Evolutionary conservation across 2,888 invertebrate species (phyloP), one percentile per base, ranked within the genome.

Genomic region (Trachelus stipa): DNA sequence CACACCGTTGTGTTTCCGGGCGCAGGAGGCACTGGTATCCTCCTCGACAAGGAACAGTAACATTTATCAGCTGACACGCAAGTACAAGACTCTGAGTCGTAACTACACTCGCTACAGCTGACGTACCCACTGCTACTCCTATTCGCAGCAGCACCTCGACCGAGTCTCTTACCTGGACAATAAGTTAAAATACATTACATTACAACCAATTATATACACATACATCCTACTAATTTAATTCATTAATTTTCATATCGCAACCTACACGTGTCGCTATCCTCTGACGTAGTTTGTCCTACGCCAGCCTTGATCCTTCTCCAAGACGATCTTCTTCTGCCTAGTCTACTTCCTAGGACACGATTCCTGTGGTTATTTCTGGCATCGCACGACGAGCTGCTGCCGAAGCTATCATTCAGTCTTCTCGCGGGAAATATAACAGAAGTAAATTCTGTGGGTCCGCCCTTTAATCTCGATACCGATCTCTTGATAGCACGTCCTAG

Each of bases 91-190:
- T 97, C 97, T 3, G 96, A 97, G 87, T 97, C 97, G 88, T 95
- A 95, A 83, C 95, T 95, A 88, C 97, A 97, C 91, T 97, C 97
- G 71, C 97, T 97, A 90, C 97, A 97, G 3, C 97, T 96, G 1
- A 97, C 96, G 88, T 97, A 97, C 12, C 94, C 94, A 81, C 93
- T 93, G 77, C 93, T 93, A 71, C 93, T 93, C 76, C 91, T 87
- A 81, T 92, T 92, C 1, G 91, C 89, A 30, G 88, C 86, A 3
- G 85, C 81, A 76, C 73, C 83, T n/a, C 86, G 83, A 35, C 82
- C 85, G 37, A 87, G 69, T 71, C 89, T 85, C 80, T 86, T 87
- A 78, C 90, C 90, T 89, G 75, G 23, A 76, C 69, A 12, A 56
- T 23, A 56, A 56, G 6, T 56, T 9, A 23, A 56, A 56, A 56